phyloP scores from a whole-genome alignment of 2,797 vertebrate species.

The Eospalax fontanierii region DNA sequence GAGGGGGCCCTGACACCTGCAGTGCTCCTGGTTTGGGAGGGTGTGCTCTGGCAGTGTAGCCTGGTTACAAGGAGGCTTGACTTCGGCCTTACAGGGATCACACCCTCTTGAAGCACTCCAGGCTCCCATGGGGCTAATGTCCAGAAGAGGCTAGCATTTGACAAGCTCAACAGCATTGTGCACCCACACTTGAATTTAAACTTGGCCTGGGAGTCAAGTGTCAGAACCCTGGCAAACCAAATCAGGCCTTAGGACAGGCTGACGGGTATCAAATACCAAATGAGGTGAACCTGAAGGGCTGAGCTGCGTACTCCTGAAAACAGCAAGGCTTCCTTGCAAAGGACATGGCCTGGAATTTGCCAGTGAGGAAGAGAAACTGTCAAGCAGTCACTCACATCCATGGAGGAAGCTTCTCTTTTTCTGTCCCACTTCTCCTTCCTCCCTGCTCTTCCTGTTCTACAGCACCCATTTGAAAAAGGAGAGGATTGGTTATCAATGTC shows the following conservation, averaged over 20 bases:
- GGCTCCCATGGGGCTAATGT: constrained; percentile 47
- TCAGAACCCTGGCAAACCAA: constrained; percentile 68
- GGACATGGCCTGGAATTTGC: constrained; percentile 79
- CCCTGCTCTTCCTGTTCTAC: constrained; percentile 50
- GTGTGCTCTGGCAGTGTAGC: neutral
- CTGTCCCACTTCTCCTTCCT: too few species aligned
- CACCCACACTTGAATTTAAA: constrained; percentile 78
- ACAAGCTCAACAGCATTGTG: constrained; percentile 52
- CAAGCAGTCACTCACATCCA: constrained; percentile 47
- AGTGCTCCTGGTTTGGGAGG: constrained; percentile 53
- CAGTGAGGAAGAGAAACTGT: constrained; percentile 74
- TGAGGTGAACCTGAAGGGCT: constrained; percentile 73
- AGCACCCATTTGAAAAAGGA: constrained; percentile 43
- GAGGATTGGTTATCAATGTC: constrained; percentile 66
- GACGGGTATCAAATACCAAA: constrained; percentile 75
- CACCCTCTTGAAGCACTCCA: constrained; percentile 63
- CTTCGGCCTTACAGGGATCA: constrained; percentile 63
- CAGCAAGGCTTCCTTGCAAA: constrained; percentile 76
- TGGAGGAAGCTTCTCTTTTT: constrained; percentile 39
- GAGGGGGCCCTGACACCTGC: constrained; percentile 58
- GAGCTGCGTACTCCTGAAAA: constrained; percentile 76
- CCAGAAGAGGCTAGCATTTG: constrained; percentile 61
- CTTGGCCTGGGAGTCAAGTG: constrained; percentile 46
- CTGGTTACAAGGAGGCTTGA: constrained; percentile 62
- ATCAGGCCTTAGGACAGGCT: constrained; percentile 66